These are phyloP conservation scores for Nematostella vectensis DNA, from an alignment of 92 coral and sea anemone genomes.

Conservation along the genomic window DNA sequence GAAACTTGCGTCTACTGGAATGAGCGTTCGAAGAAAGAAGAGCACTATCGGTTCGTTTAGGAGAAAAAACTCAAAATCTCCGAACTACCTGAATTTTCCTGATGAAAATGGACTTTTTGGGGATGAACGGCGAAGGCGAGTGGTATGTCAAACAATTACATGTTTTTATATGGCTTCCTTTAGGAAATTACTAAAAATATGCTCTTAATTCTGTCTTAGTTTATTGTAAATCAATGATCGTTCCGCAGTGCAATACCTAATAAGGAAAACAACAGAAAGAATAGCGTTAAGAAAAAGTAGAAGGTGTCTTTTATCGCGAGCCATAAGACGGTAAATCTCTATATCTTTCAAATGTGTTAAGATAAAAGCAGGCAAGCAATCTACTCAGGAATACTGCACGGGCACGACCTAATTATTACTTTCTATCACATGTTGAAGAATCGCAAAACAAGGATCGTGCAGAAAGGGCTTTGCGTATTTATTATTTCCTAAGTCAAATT, in stretches of 20 bases:
- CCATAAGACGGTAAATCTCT: background rate
- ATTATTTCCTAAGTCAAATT: constrained; percentile 2
- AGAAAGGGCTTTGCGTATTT: constrained; percentile 1
- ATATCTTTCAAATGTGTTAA: background rate
- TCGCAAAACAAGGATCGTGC: background rate
- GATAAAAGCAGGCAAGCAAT: background rate
- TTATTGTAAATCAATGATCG: background rate
- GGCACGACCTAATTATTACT: background rate
- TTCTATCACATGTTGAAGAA: background rate
- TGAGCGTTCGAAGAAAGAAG: constrained; percentile 33
- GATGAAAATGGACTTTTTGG: constrained; percentile 28
- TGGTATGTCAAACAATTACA: constrained; percentile 15
- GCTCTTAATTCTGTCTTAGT: background rate
- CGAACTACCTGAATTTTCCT: constrained; percentile 29
- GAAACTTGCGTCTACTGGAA: background rate
- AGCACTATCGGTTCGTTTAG: constrained; percentile 28
- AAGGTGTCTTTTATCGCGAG: background rate
- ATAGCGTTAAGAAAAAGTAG: background rate
- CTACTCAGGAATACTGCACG: background rate
- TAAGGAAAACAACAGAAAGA: background rate
- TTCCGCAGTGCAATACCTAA: too few relatives aligned
- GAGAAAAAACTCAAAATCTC: constrained; percentile 25
- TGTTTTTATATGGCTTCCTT: background rate
- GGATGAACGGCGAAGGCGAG: constrained; percentile 26
- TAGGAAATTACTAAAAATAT: background rate